Conservation (phyloP, 1,140 invertebrate species). For the Eriocheir sinensis region DNA sequence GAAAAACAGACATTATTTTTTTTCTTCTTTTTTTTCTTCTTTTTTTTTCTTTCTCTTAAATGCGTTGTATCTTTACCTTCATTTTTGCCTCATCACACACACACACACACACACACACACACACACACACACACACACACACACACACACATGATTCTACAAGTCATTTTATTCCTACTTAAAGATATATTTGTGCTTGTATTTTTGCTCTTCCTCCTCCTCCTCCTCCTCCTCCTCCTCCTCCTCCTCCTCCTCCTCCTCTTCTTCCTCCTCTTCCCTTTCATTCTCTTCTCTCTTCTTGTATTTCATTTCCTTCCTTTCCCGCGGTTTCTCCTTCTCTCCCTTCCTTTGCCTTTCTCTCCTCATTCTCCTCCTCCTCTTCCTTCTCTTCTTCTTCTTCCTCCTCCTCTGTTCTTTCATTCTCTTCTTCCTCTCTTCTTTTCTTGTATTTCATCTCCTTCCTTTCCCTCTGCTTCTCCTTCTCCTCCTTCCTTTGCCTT, state of each 20-base stretch:
- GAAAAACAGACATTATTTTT: background rate
- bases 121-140: conserved; percentile 40
- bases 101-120: conserved; percentile 29
- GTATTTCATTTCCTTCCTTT: too few relatives aligned
- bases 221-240: too few relatives aligned
- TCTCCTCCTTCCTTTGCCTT: background rate
- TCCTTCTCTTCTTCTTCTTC: background rate
- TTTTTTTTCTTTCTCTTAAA: too few relatives aligned
- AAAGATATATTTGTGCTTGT: conserved; percentile 19
- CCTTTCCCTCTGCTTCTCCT: background rate
- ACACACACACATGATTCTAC: background rate
- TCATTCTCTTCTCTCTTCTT: background rate
- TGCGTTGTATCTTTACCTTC: background rate
- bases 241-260: too few relatives aligned
- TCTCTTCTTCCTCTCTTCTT: background rate
- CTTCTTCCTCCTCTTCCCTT: too few relatives aligned
- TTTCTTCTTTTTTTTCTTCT: too few relatives aligned
- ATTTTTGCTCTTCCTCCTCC: too few relatives aligned
- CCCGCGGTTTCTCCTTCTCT: background rate
- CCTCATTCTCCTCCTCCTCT: background rate
- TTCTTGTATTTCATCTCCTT: background rate
- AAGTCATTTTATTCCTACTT: background rate
- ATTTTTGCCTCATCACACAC: background rate
- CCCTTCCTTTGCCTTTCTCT: background rate
- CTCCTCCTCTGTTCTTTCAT: too few relatives aligned